Conservation (phyloP, 2,888 invertebrate species). For the Drosophila algonquin region DNA sequence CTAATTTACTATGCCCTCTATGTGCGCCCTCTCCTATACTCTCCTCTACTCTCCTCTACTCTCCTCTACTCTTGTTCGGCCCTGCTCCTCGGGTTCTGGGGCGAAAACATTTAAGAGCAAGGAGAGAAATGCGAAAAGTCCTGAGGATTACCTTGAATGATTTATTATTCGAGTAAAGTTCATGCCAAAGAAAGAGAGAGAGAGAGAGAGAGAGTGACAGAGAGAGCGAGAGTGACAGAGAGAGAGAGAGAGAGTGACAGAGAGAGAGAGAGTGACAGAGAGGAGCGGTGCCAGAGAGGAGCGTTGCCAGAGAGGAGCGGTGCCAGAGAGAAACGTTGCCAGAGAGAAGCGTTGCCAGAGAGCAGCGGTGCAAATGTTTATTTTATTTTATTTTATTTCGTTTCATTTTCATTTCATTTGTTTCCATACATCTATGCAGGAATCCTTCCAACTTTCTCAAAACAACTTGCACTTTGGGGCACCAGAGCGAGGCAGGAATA, state of each 20-base stretch:
- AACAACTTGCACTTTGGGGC: no score
- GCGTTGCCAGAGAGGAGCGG: no score
- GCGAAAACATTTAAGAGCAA: conserved; percentile 8
- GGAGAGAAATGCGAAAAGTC: conserved; percentile 1
- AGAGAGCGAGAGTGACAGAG: background rate
- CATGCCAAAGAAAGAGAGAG: background rate
- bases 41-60: no score
- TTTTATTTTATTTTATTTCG: background rate
- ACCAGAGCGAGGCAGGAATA: no score
- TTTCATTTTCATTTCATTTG: background rate
- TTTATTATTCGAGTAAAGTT: background rate
- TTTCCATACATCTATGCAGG: background rate
- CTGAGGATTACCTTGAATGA: background rate
- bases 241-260: background rate
- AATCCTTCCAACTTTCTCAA: background rate
- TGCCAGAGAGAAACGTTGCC: background rate
- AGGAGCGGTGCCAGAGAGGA: background rate
- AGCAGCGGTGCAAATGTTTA: background rate
- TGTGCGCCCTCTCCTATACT: background rate
- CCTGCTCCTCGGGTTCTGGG: background rate
- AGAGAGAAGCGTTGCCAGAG: background rate
- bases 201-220: no score
- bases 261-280: background rate
- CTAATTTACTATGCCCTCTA: conserved; percentile 46
- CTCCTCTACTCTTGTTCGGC: no score